Evolutionary conservation across 1,140 invertebrate species (phyloP).

Genomic region (Phymastichus coffea): DNA sequence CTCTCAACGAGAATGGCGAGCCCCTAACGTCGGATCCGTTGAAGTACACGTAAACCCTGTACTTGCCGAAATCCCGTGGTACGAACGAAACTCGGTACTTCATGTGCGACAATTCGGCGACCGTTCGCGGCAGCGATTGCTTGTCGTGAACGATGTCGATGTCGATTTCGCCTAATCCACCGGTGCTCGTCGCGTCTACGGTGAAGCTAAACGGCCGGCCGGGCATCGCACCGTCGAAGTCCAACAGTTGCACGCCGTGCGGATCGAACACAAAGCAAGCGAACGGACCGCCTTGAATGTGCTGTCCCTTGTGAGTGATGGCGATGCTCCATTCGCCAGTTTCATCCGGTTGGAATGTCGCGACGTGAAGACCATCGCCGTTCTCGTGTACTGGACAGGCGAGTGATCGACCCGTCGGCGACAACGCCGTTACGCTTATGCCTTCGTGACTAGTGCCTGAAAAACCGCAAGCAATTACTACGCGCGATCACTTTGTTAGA

Average conservation of each 20-base stretch:
- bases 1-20: constrained; percentile 76
- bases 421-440: constrained; percentile 84
- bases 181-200: constrained; percentile 79
- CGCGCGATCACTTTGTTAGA: neutral
- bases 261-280: constrained; percentile 97
- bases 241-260: constrained; percentile 73
- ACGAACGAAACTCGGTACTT: constrained; percentile 87
- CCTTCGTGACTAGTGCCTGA: constrained; percentile 81
- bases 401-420: constrained; percentile 78
- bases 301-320: constrained; percentile 91
- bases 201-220: constrained; percentile 79
- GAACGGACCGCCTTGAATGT: constrained; percentile 95
- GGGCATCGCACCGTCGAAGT: constrained; percentile 75
- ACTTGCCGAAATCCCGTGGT: constrained; percentile 86
- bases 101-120: constrained; percentile 79
- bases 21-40: constrained; percentile 96
- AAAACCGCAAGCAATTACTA: constrained; percentile 19
- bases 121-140: constrained; percentile 77
- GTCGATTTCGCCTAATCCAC: constrained; percentile 84
- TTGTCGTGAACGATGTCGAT: constrained; percentile 87
- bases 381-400: constrained; percentile 75
- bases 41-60: constrained; percentile 91
- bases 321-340: constrained; percentile 95
- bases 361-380: constrained; percentile 82
- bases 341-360: constrained; percentile 95